These are phyloP conservation scores for Gobionotothen gibberifrons DNA, from an alignment of 2,797 vertebrate genomes.

Conservation along the genomic window DNA sequence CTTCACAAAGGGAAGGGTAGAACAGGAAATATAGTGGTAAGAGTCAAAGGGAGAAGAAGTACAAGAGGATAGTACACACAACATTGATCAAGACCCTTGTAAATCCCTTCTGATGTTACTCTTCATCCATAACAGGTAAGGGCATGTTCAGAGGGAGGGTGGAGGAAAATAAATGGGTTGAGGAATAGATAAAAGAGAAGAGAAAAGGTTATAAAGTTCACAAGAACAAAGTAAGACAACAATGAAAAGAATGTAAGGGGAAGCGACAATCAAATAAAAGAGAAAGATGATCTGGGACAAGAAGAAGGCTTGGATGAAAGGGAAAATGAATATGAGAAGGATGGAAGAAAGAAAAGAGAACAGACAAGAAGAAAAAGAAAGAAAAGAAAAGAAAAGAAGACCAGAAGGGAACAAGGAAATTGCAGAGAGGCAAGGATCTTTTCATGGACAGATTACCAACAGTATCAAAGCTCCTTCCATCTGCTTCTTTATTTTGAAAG, in stretches of 20 bases:
- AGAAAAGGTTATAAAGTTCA: not conserved
- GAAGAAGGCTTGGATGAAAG: not conserved
- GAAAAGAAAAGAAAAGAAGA: not conserved
- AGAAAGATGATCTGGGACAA: not conserved
- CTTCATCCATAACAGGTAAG: not conserved
- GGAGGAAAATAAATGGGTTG: not conserved
- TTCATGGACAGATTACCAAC: slow-evolving; percentile 10
- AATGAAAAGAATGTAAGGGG: not conserved
- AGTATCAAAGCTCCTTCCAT: not conserved
- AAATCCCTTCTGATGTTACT: not conserved
- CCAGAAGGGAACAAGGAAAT: not conserved
- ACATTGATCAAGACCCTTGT: not conserved
- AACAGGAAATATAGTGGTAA: not conserved
- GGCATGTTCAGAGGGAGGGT: too few species aligned
- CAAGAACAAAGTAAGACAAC: not conserved
- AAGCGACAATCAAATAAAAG: not conserved
- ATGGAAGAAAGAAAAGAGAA: not conserved
- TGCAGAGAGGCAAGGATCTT: not conserved
- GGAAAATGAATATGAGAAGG: not conserved
- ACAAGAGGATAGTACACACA: not conserved
- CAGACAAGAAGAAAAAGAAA: not conserved
- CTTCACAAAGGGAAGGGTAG: not conserved
- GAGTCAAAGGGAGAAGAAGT: not conserved
- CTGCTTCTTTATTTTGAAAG: not conserved
- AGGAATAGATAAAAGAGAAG: not conserved